A percentile compares a stretch with the other conserved stretches of the same genome.
Evolutionary conservation across 1,140 invertebrate genomes (phyloP).

Genomic region (Pogonomyrmex californicus): DNA sequence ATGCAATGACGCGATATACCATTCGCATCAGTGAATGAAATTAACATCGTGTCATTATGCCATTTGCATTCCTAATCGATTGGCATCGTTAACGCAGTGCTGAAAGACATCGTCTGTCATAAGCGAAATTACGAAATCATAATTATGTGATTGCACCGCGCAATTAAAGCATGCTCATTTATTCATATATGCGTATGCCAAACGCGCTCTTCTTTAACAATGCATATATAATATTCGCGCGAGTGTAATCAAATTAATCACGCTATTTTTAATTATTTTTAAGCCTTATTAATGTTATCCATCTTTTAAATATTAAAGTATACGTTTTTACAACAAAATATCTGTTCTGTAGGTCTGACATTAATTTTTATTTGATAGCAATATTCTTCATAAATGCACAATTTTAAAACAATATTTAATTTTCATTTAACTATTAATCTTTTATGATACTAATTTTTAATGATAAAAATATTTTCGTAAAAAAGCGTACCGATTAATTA

Average conservation of each 20-base stretch:
- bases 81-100: slow-evolving; percentile 22
- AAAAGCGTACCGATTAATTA: not conserved
- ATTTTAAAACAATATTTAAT: not conserved
- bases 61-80: slow-evolving; percentile 28
- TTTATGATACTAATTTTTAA: slow-evolving; percentile 30
- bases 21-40: slow-evolving; percentile 21
- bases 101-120: slow-evolving; percentile 18
- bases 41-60: slow-evolving; percentile 15
- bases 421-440: not conserved
- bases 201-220: not conserved
- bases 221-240: not conserved
- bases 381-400: not conserved
- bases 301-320: not conserved
- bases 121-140: slow-evolving; percentile 29
- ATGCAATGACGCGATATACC: slow-evolving; percentile 6
- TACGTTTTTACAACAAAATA: not conserved
- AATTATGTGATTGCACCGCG: slow-evolving; percentile 2
- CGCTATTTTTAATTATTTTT: not conserved
- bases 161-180: slow-evolving; percentile 18
- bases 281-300: not conserved
- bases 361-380: not conserved
- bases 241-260: slow-evolving; percentile 17
- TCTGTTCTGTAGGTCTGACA: not conserved
- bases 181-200: not conserved
- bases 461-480: not conserved